These are phyloP conservation scores for Dicyrtoma fusca DNA, from an alignment of 2,888 invertebrate species.

Conservation along the genomic window DNA sequence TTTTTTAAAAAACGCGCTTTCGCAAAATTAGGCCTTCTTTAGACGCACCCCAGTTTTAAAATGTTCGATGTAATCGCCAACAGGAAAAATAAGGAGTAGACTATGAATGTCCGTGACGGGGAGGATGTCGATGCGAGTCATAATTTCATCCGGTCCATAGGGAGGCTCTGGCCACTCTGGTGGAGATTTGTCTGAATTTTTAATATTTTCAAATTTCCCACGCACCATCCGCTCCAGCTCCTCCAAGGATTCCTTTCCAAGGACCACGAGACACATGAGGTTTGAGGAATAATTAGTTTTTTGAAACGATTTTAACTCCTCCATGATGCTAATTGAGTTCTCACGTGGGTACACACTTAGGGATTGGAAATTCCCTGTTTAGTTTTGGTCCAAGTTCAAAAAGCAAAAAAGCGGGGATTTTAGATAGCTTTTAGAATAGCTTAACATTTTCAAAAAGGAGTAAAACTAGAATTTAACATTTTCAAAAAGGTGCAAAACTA, in stretches of 20 bases:
- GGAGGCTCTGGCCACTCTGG: slow-evolving; percentile 82
- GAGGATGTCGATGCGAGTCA: slow-evolving; percentile 72
- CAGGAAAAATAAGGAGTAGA: slow-evolving; percentile 66
- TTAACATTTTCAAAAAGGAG: too few species aligned
- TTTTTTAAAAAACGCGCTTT: neutral
- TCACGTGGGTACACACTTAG: too few species aligned
- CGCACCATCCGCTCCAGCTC: slow-evolving; percentile 77
- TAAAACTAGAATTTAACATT: too few species aligned
- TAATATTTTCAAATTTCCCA: slow-evolving; percentile 74
- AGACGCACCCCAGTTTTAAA: slow-evolving; percentile 78
- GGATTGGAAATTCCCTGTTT: too few species aligned
- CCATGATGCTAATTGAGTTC: slow-evolving; percentile 78
- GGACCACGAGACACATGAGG: slow-evolving; percentile 83
- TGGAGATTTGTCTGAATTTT: slow-evolving; percentile 72
- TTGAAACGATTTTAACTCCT: slow-evolving; percentile 87
- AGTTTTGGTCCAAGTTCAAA: too few species aligned
- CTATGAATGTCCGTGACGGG: slow-evolving; percentile 71
- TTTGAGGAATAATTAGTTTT: slow-evolving; percentile 90
- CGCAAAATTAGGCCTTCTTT: too few species aligned
- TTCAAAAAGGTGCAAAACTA: too few species aligned
- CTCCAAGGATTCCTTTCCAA: slow-evolving; percentile 88
- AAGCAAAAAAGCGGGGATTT: too few species aligned
- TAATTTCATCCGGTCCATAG: slow-evolving; percentile 73
- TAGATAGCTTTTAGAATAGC: too few species aligned
- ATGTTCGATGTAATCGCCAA: slow-evolving; percentile 78